Evolutionary conservation across 1,140 invertebrate species (phyloP).

Genomic region (Zaprionus lachaisei): DNA sequence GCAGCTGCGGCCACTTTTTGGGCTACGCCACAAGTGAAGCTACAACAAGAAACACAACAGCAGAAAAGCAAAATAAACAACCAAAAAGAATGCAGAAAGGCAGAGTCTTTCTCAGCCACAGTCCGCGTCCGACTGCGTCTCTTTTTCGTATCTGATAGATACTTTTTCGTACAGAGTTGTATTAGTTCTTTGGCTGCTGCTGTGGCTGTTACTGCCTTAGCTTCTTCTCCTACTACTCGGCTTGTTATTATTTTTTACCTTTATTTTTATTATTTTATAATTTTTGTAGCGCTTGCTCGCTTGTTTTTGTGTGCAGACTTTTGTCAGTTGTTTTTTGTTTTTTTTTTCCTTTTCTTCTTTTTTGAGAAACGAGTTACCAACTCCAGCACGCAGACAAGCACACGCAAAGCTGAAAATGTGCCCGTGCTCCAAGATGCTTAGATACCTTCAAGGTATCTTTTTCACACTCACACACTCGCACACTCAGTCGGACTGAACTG

Average conservation of each 20-base stretch:
- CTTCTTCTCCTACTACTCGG: slow-evolving; percentile 24
- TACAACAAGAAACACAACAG: slow-evolving; percentile 47
- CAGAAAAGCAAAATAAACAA: slow-evolving; percentile 72
- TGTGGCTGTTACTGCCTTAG: slow-evolving; percentile 21
- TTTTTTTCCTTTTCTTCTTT: slow-evolving; percentile 20
- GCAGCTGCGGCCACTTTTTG: slow-evolving; percentile 56
- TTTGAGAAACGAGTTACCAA: slow-evolving; percentile 80
- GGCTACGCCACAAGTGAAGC: slow-evolving; percentile 72
- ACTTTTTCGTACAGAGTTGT: slow-evolving; percentile 45
- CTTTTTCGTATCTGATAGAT: slow-evolving; percentile 51
- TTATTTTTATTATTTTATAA: slow-evolving; percentile 45
- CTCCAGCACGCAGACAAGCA: slow-evolving; percentile 52
- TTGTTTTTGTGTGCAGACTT: slow-evolving; percentile 73
- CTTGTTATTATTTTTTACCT: slow-evolving; percentile 37
- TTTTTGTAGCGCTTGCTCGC: slow-evolving; percentile 47
- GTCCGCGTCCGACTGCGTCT: slow-evolving; percentile 16
- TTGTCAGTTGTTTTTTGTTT: slow-evolving; percentile 40
- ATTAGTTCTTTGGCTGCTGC: slow-evolving; percentile 43
- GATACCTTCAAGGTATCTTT: slow-evolving; percentile 77
- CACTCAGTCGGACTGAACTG: background rate
- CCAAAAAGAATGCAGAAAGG: slow-evolving; percentile 77
- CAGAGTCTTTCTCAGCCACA: slow-evolving; percentile 20
- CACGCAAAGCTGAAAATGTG: slow-evolving; percentile 51
- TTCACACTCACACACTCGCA: slow-evolving; percentile 18
- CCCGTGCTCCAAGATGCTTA: slow-evolving; percentile 64